phyloP scores from a whole-genome alignment of 2,888 invertebrate genomes.

The Eubasilissa splendida region DNA sequence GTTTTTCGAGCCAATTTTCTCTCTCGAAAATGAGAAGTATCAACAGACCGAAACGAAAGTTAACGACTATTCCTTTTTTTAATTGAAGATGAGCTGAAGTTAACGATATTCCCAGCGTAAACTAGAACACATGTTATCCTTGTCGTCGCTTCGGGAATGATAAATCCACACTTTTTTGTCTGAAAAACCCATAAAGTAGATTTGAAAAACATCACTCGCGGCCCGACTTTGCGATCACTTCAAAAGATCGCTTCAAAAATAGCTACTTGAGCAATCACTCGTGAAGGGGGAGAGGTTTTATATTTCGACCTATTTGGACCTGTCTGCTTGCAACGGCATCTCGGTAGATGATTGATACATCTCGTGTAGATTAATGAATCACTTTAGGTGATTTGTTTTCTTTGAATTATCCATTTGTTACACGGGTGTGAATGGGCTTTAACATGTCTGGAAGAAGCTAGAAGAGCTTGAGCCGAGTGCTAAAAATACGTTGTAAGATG shows the following conservation, averaged over 20 bases:
- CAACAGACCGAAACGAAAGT: constrained; percentile 36
- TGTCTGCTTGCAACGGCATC: constrained; percentile 10
- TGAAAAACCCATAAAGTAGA: background rate
- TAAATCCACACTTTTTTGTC: constrained; percentile 34
- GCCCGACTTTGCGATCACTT: background rate
- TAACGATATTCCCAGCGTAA: constrained; percentile 34
- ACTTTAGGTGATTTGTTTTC: constrained; percentile 26
- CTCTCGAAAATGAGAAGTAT: background rate
- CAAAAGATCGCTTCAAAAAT: background rate
- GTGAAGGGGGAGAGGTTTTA: background rate
- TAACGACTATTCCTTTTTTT: constrained; percentile 15
- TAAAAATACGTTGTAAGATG: background rate
- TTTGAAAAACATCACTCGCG: background rate
- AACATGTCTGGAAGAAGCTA: background rate
- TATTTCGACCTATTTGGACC: constrained; percentile 11
- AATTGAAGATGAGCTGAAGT: constrained; percentile 18
- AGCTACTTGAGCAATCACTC: background rate
- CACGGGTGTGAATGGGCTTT: constrained; percentile 26
- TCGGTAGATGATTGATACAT: constrained; percentile 33
- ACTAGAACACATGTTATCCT: constrained; percentile 38
- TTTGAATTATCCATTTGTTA: constrained; percentile 34
- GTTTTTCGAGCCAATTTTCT: constrained; percentile 18
- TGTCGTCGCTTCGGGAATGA: constrained; percentile 31
- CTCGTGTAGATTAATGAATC: constrained; percentile 32
- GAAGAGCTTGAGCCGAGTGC: constrained; percentile 16